phyloP scores from a whole-genome alignment of 2,797 vertebrate genomes.

The Tapera naevia region DNA sequence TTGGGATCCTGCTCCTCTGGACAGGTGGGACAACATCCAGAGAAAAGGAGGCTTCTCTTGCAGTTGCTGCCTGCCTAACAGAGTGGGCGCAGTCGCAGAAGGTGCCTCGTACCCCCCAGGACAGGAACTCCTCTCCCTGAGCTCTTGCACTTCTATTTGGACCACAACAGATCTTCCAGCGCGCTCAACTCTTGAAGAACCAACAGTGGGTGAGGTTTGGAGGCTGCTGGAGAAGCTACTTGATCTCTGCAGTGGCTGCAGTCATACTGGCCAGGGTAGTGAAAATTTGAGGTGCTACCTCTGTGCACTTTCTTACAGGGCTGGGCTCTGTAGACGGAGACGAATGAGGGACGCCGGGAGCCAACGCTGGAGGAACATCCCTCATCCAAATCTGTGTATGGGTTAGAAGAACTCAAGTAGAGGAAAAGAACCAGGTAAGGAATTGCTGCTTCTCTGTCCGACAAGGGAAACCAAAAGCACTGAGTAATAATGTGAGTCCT shows the following conservation, averaged over 20 bases:
- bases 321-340: not conserved
- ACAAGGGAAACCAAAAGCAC: not conserved
- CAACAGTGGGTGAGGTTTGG: not conserved
- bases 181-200: not conserved
- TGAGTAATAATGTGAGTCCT: rapidly evolving
- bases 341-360: not conserved
- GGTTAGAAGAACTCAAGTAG: not conserved
- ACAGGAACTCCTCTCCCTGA: not conserved
- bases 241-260: not conserved
- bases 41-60: rapidly evolving
- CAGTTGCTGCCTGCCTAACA: not conserved
- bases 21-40: not conserved
- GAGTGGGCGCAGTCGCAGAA: not conserved
- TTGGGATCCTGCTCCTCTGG: not conserved
- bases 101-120: not conserved
- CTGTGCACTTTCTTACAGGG: constrained; percentile 29
- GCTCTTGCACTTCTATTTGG: not conserved
- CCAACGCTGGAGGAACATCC: not conserved
- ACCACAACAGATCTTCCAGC: not conserved
- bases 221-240: not conserved
- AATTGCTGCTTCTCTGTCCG: not conserved
- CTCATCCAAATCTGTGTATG: not conserved
- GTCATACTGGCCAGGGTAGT: not conserved
- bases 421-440: not conserved
- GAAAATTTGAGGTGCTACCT: not conserved